A percentile compares a stretch with the other conserved stretches of the same genome.
phyloP scores from a whole-genome alignment of 2,113 vertebrate species.

The Pimephales promelas region DNA sequence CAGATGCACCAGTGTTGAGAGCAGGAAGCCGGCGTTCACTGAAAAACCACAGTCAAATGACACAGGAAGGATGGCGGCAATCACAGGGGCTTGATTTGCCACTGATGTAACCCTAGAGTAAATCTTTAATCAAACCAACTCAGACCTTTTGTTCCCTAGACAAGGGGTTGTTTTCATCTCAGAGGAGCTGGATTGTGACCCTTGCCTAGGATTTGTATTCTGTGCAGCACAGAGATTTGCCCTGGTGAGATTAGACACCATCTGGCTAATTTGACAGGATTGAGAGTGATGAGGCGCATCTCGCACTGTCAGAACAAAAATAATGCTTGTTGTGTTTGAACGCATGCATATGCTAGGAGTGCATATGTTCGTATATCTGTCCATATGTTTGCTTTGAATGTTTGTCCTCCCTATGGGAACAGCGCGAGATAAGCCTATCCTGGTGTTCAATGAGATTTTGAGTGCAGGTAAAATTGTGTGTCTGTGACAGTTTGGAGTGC shows the following conservation, averaged over 20 bases:
- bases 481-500: slow-evolving; percentile 15
- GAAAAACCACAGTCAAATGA: slow-evolving; percentile 29
- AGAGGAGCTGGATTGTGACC: slow-evolving; percentile 45
- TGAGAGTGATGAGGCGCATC: slow-evolving; percentile 37
- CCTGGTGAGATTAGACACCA: slow-evolving; percentile 41
- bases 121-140: slow-evolving; percentile 25
- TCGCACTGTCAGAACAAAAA: slow-evolving; percentile 9
- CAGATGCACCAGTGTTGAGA: slow-evolving; percentile 2
- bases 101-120: slow-evolving; percentile 14
- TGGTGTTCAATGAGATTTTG: background rate
- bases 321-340: slow-evolving; percentile 4
- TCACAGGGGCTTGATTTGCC: background rate
- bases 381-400: background rate
- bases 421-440: background rate
- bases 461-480: slow-evolving; percentile 5
- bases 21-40: background rate
- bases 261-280: slow-evolving; percentile 51
- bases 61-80: background rate
- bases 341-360: background rate
- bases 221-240: slow-evolving; percentile 33
- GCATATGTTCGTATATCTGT: background rate
- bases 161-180: slow-evolving; percentile 34
- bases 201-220: slow-evolving; percentile 40
- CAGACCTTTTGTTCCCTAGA: background rate
- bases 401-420: background rate